Conservation (phyloP, 2,797 vertebrate species). For the Rhadinocentrus ornatus region DNA sequence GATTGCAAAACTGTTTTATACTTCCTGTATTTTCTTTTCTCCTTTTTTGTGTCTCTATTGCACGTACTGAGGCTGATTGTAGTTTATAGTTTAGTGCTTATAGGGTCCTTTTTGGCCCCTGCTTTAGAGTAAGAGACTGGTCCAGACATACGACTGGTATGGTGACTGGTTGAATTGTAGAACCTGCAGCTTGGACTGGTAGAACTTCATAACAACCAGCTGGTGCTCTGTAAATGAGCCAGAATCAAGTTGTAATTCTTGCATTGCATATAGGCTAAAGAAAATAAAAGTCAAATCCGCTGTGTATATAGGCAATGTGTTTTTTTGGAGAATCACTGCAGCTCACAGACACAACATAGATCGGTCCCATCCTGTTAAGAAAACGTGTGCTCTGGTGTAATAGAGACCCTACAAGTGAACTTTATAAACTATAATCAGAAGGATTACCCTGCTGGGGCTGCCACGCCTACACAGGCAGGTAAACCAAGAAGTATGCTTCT, state of each 20-base stretch:
- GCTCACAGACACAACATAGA: neutral
- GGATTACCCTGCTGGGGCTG: neutral
- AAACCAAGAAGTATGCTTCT: neutral
- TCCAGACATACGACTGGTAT: neutral
- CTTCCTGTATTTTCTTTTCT: neutral
- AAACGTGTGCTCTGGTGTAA: neutral
- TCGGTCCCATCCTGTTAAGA: neutral
- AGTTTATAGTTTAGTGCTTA: neutral
- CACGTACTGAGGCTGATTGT: neutral
- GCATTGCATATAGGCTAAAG: neutral
- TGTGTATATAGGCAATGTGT: neutral
- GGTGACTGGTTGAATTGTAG: neutral
- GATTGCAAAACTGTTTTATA: neutral
- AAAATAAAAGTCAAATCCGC: neutral
- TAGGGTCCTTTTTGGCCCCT: neutral
- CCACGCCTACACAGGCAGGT: neutral
- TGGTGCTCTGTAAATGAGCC: neutral
- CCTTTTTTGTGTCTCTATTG: neutral
- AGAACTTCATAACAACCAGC: no score
- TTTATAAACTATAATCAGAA: neutral
- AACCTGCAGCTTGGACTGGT: neutral
- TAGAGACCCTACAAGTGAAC: neutral
- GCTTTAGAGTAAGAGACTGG: neutral
- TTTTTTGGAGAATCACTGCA: neutral
- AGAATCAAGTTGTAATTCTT: neutral